phyloP scores from a whole-genome alignment of 2,797 vertebrate genomes.

The Champsocephalus gunnari region DNA sequence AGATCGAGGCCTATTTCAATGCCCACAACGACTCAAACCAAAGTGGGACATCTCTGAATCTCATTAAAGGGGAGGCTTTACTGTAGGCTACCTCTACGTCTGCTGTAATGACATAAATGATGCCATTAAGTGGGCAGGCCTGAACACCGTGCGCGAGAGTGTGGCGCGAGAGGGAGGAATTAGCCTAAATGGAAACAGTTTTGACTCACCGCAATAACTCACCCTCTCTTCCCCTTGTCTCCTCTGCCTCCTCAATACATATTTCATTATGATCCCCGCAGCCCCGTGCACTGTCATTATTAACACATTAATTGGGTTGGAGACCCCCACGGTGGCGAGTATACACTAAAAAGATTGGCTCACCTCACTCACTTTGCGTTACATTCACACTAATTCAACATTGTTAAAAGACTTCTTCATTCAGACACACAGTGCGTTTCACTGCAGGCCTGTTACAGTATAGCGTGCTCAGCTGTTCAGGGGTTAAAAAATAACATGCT shows the following conservation, averaged over 20 bases:
- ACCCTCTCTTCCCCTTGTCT: constrained; percentile 67
- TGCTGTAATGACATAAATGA: constrained; percentile 87
- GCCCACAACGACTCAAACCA: not conserved
- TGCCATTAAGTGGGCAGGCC: constrained; percentile 85
- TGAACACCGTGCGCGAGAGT: constrained; percentile 81
- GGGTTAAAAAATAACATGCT: constrained; percentile 88
- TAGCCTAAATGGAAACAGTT: constrained; percentile 96
- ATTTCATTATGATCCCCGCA: constrained; percentile 90
- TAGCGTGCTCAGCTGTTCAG: constrained; percentile 72
- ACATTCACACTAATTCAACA: constrained; percentile 5
- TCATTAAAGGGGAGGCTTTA: constrained; percentile 85
- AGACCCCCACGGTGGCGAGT: constrained; percentile 84
- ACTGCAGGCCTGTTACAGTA: constrained; percentile 52
- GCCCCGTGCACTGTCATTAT: constrained; percentile 94
- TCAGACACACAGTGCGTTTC: not conserved
- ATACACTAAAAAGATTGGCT: constrained; percentile 87
- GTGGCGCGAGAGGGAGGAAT: constrained; percentile 77
- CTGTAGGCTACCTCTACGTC: constrained; percentile 87
- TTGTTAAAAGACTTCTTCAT: not conserved
- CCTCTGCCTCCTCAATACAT: constrained; percentile 85
- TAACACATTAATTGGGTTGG: constrained; percentile 96
- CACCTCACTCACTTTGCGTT: constrained; percentile 48
- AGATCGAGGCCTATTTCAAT: too few species aligned
- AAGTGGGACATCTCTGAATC: constrained; percentile 11
- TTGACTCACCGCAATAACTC: constrained; percentile 92